phyloP scores from a whole-genome alignment of 2,797 vertebrate genomes.

The Poeciliopsis presidionis region DNA sequence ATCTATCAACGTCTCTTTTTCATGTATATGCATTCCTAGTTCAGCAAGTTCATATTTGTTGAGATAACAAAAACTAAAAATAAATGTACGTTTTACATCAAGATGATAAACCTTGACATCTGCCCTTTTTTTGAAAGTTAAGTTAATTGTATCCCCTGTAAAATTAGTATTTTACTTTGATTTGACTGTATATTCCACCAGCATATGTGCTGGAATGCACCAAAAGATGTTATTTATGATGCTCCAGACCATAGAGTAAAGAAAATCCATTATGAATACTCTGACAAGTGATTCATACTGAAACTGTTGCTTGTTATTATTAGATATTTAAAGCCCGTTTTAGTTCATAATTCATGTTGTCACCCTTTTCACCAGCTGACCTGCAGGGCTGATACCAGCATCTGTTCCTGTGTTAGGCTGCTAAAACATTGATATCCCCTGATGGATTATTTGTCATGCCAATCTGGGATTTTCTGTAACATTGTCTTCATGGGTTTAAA shows the following conservation, averaged over 20 bases:
- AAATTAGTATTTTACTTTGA: background rate
- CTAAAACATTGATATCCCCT: background rate
- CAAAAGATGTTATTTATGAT: background rate
- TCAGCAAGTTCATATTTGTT: background rate
- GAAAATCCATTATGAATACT: background rate
- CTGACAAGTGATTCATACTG: background rate
- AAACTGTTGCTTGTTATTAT: background rate
- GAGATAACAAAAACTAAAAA: background rate
- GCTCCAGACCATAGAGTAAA: background rate
- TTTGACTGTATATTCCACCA: background rate
- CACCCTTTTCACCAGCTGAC: conserved; percentile 1
- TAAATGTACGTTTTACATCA: background rate
- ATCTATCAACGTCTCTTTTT: background rate
- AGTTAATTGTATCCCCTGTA: background rate
- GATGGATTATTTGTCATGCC: background rate
- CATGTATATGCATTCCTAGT: background rate
- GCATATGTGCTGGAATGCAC: background rate
- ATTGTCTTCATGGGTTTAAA: background rate
- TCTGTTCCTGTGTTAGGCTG: background rate
- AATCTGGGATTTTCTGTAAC: background rate
- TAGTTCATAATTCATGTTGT: background rate
- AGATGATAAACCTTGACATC: background rate
- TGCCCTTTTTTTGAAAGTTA: too few species aligned
- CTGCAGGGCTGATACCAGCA: background rate
- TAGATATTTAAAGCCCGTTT: background rate